Evolutionary conservation across 2,888 invertebrate genomes (phyloP).

Genomic region (Tachystola acroxantha): DNA sequence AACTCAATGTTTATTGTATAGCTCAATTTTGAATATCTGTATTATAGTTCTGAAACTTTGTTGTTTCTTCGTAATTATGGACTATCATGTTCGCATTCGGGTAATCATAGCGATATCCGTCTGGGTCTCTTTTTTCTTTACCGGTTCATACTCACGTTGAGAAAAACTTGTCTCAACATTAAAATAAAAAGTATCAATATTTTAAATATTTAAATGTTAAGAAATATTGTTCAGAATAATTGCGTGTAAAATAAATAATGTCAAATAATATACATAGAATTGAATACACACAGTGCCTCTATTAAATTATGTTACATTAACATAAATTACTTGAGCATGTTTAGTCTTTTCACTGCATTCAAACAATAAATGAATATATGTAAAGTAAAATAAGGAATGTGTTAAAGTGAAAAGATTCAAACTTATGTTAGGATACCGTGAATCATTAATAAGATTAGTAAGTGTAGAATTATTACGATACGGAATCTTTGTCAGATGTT

Average conservation of each 20-base stretch:
- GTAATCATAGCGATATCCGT: background rate
- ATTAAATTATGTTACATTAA: slow-evolving; percentile 78
- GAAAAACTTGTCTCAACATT: slow-evolving; percentile 15
- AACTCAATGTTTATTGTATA: slow-evolving; percentile 70
- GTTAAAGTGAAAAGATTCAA: slow-evolving; percentile 64
- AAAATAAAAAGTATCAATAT: slow-evolving; percentile 25
- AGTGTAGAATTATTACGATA: slow-evolving; percentile 54
- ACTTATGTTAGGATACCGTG: slow-evolving; percentile 62
- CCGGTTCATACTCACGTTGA: slow-evolving; percentile 13
- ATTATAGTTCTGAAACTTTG: slow-evolving; percentile 18
- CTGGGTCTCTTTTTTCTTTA: background rate
- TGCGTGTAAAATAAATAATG: slow-evolving; percentile 60
- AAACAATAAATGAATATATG: slow-evolving; percentile 11
- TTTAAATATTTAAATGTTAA: slow-evolving; percentile 37
- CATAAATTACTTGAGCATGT: slow-evolving; percentile 74
- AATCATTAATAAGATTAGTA: slow-evolving; percentile 56
- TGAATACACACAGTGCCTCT: slow-evolving; percentile 79
- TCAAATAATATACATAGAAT: slow-evolving; percentile 46
- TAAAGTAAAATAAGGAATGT: slow-evolving; percentile 11
- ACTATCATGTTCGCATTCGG: background rate
- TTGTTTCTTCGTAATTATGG: slow-evolving; percentile 1
- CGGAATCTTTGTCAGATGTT: slow-evolving; percentile 35
- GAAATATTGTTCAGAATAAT: slow-evolving; percentile 41
- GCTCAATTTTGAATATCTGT: slow-evolving; percentile 68
- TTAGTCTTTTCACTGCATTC: slow-evolving; percentile 64